Base-by-base conservation (phyloP, 2,888 invertebrate species). In the Aradus depressus region DNA sequence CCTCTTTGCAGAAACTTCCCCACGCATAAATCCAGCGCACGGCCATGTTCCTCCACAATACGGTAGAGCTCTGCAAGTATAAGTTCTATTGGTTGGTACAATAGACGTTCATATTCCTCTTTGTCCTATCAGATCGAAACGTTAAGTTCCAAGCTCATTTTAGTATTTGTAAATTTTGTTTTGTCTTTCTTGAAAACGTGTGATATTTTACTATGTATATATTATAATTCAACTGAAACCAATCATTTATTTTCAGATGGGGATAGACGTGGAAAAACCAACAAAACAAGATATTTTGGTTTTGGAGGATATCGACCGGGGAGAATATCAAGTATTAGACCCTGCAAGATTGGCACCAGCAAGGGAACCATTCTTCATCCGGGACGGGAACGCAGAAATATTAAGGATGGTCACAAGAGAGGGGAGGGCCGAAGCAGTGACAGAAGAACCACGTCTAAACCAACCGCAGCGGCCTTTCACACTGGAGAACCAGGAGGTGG, bases 341-440 rank as follows among this genome's bases (percentile, higher is more conserved):
- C 60, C 62, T 22, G 52, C 60, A 10, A 53, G 61, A 51, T 47
- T 60, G 23, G 35, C 60, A 18, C 54, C 52, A n/a, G 52, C 53
- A 18, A 52, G 60, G 44, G 58, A 59, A 42, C 57, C 83, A 62
- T 77, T 81, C 62, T 89, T 83, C 62, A 85, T 85, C 35, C 79
- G 85, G 63, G 86, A 88, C 62, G 89, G 88, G 0, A 85, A 87
- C 62, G 81, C 87, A 1, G 89, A 89, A 71, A 85, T 89, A 54
- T 68, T 89, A 44, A 73, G 86, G 56, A 68, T 89, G 44, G 80
- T 87, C 44, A 86, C 86, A 0, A 74, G 86, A 62, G 84, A 81
- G 12, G 76, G 79, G 55, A 72, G 74, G 48, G 79, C 79, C 58
- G 50, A 50, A 28, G 56, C 54, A 23, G 55, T 51, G 23, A 60